phyloP scores from a whole-genome alignment of 1,140 invertebrate genomes.

The Papilio glaucus region DNA sequence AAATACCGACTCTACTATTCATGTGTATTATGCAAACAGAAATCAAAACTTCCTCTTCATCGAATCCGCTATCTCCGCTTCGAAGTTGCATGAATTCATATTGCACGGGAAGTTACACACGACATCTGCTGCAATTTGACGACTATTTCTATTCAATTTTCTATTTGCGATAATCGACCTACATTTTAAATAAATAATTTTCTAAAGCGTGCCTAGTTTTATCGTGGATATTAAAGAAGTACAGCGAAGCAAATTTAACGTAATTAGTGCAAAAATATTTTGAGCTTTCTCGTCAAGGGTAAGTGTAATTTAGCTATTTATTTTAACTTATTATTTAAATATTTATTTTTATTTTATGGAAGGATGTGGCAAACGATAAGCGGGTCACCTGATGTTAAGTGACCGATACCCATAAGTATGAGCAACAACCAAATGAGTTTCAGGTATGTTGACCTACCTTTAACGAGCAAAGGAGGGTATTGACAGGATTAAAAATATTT shows the following conservation, averaged over 20 bases:
- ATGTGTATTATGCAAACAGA: slow-evolving; percentile 63
- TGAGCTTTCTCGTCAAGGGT: neutral
- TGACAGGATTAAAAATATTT: too few relatives aligned
- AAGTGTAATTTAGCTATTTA: neutral
- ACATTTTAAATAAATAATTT: neutral
- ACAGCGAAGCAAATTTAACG: neutral
- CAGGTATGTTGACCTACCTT: too few relatives aligned
- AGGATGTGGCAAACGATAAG: too few relatives aligned
- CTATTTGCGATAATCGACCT: neutral
- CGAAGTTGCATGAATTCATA: slow-evolving; percentile 53
- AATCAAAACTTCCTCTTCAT: slow-evolving; percentile 64
- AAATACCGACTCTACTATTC: slow-evolving; percentile 47
- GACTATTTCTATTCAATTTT: neutral
- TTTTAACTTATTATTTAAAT: neutral
- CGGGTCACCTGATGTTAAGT: too few relatives aligned
- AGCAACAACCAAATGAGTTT: too few relatives aligned
- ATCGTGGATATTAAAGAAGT: too few relatives aligned
- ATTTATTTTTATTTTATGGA: too few relatives aligned
- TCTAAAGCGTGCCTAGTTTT: neutral
- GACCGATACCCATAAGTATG: too few relatives aligned
- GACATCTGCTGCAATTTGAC: slow-evolving; percentile 37
- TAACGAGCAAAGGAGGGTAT: too few relatives aligned
- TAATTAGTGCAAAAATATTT: slow-evolving; percentile 4
- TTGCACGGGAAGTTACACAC: slow-evolving; percentile 48
- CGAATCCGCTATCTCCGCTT: slow-evolving; percentile 43